A percentile compares a stretch with the other conserved stretches of the same genome.
Evolutionary conservation across 2,888 invertebrate genomes (phyloP).

Genomic region (Pilophorus perplexus): DNA sequence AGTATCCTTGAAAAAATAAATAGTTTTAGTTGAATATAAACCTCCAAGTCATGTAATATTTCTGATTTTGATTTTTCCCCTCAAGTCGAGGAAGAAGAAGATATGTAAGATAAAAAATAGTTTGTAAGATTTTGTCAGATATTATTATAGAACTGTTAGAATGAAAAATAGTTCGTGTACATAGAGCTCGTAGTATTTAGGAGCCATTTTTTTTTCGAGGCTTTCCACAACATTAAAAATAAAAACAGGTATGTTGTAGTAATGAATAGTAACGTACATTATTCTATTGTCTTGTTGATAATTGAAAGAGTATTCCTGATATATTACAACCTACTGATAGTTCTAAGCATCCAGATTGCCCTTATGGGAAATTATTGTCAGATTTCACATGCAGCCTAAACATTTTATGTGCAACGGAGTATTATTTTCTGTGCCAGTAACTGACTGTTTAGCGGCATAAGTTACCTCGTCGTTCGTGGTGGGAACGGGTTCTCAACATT

Average conservation of each 20-base stretch:
- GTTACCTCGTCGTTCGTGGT: no score
- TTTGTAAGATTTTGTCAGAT: not conserved
- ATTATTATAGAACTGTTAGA: constrained; percentile 15
- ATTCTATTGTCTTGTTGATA: constrained; percentile 18
- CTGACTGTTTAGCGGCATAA: no score
- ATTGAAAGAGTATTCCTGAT: constrained; percentile 5
- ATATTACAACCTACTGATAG: no score
- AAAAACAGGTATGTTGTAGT: not conserved
- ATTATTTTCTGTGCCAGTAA: no score
- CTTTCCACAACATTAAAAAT: constrained; percentile 15
- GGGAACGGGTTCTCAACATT: no score
- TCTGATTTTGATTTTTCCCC: no score
- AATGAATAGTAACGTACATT: constrained; percentile 3
- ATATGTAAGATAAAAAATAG: constrained; percentile 24
- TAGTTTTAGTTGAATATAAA: not conserved
- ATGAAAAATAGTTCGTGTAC: constrained; percentile 17
- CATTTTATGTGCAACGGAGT: no score
- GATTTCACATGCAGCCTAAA: no score
- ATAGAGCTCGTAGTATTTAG: constrained; percentile 15
- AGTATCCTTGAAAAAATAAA: constrained; percentile 1
- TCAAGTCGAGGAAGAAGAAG: not conserved
- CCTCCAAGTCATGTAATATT: no score
- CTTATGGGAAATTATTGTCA: not conserved
- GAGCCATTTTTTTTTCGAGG: constrained; percentile 5
- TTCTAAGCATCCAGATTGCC: no score